A percentile compares a stretch with the other conserved stretches of the same genome.
Evolutionary conservation across 2,113 vertebrate species (phyloP).

Genomic region (Onychostoma macrolepis): DNA sequence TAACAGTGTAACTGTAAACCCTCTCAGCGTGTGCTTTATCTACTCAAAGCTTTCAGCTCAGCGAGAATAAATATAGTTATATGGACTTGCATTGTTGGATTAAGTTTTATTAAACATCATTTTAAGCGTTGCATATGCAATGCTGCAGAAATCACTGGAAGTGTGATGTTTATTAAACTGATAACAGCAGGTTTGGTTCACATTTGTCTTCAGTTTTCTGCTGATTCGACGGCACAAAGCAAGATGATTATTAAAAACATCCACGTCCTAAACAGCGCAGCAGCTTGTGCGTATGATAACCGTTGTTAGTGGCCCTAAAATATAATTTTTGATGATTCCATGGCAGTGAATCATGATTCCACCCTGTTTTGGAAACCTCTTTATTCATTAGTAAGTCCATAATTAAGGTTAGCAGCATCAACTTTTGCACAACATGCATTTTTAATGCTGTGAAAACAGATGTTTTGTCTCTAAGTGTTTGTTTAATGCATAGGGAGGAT

Average conservation of each 20-base stretch:
- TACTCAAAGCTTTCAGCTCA: constrained; percentile 20
- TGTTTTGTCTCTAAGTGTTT: background rate
- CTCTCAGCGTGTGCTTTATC: constrained; percentile 19
- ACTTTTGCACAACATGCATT: background rate
- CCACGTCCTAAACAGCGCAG: background rate
- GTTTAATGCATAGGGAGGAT: background rate
- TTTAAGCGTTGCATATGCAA: background rate
- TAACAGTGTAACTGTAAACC: constrained; percentile 51
- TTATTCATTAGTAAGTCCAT: background rate
- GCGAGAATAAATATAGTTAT: background rate
- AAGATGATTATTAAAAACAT: constrained; percentile 20
- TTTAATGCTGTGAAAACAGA: background rate
- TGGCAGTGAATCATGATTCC: background rate
- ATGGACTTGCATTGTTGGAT: background rate
- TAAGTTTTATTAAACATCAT: background rate
- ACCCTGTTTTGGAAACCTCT: background rate
- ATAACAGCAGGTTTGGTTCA: background rate
- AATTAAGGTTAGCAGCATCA: background rate
- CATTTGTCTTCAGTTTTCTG: background rate
- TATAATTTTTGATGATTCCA: constrained; percentile 13
- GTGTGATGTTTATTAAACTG: background rate
- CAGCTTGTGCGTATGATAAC: background rate
- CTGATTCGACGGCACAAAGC: background rate
- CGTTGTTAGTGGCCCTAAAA: background rate
- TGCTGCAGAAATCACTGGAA: background rate